A percentile compares a stretch with the other conserved stretches of the same genome.
These are phyloP conservation scores for Grantiella picta DNA, from an alignment of 2,113 vertebrate genomes.

Conservation along the genomic window DNA sequence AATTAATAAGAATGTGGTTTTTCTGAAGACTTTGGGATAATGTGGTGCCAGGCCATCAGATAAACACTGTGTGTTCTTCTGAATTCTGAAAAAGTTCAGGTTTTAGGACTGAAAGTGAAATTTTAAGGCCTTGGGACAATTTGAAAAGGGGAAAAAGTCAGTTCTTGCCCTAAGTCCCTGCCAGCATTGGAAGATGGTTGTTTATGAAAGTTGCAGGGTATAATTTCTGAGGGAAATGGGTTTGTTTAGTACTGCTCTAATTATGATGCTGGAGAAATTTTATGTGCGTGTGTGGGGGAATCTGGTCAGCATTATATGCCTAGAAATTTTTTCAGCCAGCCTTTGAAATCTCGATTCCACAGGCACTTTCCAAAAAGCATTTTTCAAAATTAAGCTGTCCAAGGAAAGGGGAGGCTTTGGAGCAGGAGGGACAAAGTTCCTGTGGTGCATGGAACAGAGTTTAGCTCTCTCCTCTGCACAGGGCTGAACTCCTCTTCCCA, in stretches of 20 bases:
- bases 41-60: background rate
- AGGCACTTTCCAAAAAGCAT: background rate
- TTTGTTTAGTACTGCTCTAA: background rate
- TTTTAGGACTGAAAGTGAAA: background rate
- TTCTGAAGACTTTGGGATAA: background rate
- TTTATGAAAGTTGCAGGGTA: background rate
- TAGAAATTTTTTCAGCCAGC: background rate
- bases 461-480: fast-evolving
- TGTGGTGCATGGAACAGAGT: background rate
- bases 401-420: background rate
- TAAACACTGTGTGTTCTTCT: background rate
- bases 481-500: background rate
- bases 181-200: background rate
- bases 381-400: background rate
- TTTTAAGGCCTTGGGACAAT: background rate
- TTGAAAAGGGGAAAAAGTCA: background rate
- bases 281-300: background rate
- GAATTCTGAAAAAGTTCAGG: background rate
- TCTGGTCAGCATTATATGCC: background rate
- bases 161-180: background rate
- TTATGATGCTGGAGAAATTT: background rate
- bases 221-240: background rate
- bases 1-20: background rate
- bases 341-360: background rate
- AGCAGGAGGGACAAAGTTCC: background rate